A percentile compares a stretch with the other conserved stretches of the same genome.
Evolutionary conservation across 2,888 invertebrate genomes (phyloP).

Genomic region (Conops quadrifasciatus): DNA sequence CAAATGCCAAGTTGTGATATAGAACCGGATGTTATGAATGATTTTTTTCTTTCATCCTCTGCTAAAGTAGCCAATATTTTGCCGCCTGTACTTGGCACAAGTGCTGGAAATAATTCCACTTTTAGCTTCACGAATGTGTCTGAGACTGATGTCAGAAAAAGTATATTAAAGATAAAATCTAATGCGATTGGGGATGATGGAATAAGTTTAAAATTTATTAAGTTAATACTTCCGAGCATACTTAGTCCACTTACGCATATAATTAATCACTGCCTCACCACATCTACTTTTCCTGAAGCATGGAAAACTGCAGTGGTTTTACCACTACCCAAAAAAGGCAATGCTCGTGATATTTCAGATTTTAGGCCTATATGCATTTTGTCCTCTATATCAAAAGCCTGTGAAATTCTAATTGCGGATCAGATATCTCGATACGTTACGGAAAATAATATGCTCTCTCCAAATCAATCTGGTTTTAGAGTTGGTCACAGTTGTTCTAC

Average conservation of each 20-base stretch:
- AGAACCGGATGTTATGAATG: neutral
- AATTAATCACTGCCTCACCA: too few species aligned
- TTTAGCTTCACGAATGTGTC: neutral
- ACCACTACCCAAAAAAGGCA: neutral
- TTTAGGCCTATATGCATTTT: neutral
- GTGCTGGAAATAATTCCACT: neutral
- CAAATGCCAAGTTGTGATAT: neutral
- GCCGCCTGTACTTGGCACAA: neutral
- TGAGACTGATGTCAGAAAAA: neutral
- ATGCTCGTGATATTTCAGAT: neutral
- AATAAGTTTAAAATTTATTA: neutral
- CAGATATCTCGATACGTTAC: neutral
- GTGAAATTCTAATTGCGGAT: neutral
- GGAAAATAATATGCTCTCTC: neutral
- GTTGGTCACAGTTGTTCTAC: neutral
- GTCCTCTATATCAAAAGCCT: neutral
- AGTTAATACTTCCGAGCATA: too few species aligned
- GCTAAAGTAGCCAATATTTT: neutral
- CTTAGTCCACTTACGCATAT: too few species aligned
- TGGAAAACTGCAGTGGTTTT: constrained; percentile 2
- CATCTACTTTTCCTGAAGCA: too few species aligned
- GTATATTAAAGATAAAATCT: neutral
- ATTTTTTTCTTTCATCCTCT: neutral
- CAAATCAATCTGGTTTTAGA: neutral
- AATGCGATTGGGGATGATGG: constrained; percentile 2